Base-by-base conservation (phyloP, 2,888 invertebrate genomes). In the Octodonta nipae region DNA sequence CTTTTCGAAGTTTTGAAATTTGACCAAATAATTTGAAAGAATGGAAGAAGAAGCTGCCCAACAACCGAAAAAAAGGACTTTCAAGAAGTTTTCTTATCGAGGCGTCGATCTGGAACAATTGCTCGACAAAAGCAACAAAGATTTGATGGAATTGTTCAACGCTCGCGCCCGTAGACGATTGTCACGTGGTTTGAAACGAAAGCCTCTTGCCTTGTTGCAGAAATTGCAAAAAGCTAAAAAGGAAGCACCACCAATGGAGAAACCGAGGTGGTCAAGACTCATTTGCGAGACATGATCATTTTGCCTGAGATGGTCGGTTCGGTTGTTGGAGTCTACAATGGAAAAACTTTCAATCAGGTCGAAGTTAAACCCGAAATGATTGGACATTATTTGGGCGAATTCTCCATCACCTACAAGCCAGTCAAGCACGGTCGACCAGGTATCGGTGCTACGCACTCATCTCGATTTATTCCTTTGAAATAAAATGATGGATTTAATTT, bases 281-380 rank as follows among this genome's bases (percentile, higher is more conserved):
- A 98, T 67, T 71, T 98, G 53, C 75, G 96, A 45, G 91, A 98
- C 68, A 98, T 96, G 95, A 88, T 98, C 59, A 87, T 98, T 60
- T 84, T 98, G 8, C 98, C 96, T 7, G 96, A 98, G 68, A 98
- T 98, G 96, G 95, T 98, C 51, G 98, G 98, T 42, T 92, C 92
- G 49, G 91, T 98, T 60, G 89, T 98, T 55, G 98, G 96, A 49
- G 88, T 95, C 37, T 95, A 95, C 73, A 95, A 95, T 55, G 95
- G 95, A 51, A 95, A 95, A 65, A 85, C 91, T 33, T 98, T 95
- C 69, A 95, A 87, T 58, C 89, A 91, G 71, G 70, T 70, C 45
- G 71, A 71, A 65, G 70, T 71, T 39, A 71, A 85, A 70, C 85
- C 86, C 34, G 86, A 87, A 66, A 87, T 87, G 87, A 85, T 87